These are phyloP conservation scores for Patella pellucida DNA, from an alignment of 2,888 invertebrate species.

Conservation along the genomic window DNA sequence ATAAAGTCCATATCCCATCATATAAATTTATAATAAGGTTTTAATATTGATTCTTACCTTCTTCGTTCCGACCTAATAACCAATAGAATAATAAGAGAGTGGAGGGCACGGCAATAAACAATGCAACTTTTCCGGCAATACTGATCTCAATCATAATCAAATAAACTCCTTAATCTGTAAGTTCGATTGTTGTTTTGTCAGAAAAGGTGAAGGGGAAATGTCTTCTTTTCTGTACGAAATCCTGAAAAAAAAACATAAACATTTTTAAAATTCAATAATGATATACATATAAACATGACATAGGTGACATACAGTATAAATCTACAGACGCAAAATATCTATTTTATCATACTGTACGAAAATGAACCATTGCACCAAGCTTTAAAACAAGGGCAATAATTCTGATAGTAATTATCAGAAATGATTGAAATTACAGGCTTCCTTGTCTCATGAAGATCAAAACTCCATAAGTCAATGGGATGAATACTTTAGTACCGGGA, in stretches of 20 bases:
- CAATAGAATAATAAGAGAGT: slow-evolving; percentile 55
- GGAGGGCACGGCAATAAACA: slow-evolving; percentile 58
- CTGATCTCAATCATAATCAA: slow-evolving; percentile 33
- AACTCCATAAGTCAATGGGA: too few relatives aligned
- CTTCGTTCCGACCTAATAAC: slow-evolving; percentile 45
- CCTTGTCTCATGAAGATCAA: too few relatives aligned
- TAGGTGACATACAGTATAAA: too few relatives aligned
- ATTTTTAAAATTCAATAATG: neutral
- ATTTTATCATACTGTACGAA: too few relatives aligned
- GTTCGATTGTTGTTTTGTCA: neutral
- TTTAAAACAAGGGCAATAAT: too few relatives aligned
- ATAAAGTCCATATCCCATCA: neutral
- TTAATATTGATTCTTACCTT: slow-evolving; percentile 37
- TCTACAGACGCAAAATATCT: too few relatives aligned
- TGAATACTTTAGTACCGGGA: too few relatives aligned
- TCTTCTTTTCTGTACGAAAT: neutral
- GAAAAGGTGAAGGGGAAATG: neutral
- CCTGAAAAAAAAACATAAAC: slow-evolving; percentile 1
- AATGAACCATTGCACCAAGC: too few relatives aligned
- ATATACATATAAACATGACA: too few relatives aligned
- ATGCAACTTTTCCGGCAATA: slow-evolving; percentile 36
- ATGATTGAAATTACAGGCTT: too few relatives aligned
- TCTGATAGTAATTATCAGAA: too few relatives aligned
- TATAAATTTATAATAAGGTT: neutral
- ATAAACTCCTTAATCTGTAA: neutral